Evolutionary conservation across 2,888 invertebrate genomes (phyloP).

Genomic region (Alsophila aescularia): DNA sequence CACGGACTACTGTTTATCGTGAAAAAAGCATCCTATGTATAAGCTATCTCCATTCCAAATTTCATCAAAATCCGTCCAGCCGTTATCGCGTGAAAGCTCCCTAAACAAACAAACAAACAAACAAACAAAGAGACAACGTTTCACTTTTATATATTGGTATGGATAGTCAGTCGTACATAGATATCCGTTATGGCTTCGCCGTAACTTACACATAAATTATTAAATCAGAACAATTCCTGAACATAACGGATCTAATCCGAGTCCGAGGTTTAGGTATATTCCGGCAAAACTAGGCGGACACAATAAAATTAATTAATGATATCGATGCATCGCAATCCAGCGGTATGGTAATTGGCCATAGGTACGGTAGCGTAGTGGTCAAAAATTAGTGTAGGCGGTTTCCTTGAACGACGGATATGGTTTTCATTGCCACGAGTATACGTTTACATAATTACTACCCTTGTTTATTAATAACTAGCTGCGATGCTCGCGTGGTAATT

Average conservation of each 20-base stretch:
- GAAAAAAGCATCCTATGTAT: too few species aligned
- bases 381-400: conserved; percentile 19
- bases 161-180: neutral
- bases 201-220: conserved; percentile 76
- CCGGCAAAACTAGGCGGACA: conserved; percentile 40
- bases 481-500: too few species aligned
- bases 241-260: conserved; percentile 66
- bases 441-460: too few species aligned
- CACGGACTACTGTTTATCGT: too few species aligned
- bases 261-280: conserved; percentile 24
- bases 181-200: conserved; percentile 73
- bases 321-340: conserved; percentile 33
- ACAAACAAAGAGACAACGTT: too few species aligned
- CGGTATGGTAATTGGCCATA: conserved; percentile 19
- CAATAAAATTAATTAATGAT: conserved; percentile 40
- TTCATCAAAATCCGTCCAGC: too few species aligned
- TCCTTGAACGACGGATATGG: conserved; percentile 4
- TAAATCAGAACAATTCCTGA: conserved; percentile 69
- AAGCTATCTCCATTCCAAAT: too few species aligned
- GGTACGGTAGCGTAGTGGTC: conserved; percentile 1
- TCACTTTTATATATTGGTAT: too few species aligned
- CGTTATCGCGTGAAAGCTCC: too few species aligned
- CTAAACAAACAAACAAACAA: too few species aligned
- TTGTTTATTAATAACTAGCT: too few species aligned
- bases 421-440: neutral